A percentile compares a stretch with the other conserved stretches of the same genome.
phyloP scores from a whole-genome alignment of 2,113 vertebrate genomes.

The Oncorhynchus tshawytscha region DNA sequence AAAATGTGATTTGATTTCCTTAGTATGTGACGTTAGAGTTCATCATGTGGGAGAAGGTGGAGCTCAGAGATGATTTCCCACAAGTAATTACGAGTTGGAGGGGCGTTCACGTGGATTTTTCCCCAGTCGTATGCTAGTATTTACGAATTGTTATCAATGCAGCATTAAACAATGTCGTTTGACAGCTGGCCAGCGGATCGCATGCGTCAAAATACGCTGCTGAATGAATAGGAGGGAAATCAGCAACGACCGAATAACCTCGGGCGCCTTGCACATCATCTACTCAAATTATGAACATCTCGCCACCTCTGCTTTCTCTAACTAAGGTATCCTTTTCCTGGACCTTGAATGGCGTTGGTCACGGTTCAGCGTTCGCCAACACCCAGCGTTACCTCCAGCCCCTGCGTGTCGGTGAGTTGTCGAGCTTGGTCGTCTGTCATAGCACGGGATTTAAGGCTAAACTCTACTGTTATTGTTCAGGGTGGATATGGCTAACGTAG shows the following conservation, averaged over 20 bases:
- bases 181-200: slow-evolving; percentile 41
- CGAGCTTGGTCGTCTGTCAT: slow-evolving; percentile 14
- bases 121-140: too few relatives aligned
- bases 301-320: slow-evolving; percentile 44
- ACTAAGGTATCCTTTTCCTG: slow-evolving; percentile 48
- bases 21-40: too few relatives aligned
- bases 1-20: too few relatives aligned
- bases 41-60: too few relatives aligned
- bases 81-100: too few relatives aligned
- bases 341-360: slow-evolving; percentile 89
- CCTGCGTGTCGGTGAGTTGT: slow-evolving; percentile 88
- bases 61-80: too few relatives aligned
- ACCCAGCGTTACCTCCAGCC: slow-evolving; percentile 92
- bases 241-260: slow-evolving; percentile 42
- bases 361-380: slow-evolving; percentile 93
- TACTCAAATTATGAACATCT: slow-evolving; percentile 62
- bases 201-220: slow-evolving; percentile 52
- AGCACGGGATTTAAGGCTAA: slow-evolving; percentile 21
- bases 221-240: slow-evolving; percentile 9
- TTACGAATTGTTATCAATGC: too few relatives aligned
- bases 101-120: too few relatives aligned
- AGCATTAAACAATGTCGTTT: neutral
- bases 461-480: neutral
- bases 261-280: slow-evolving; percentile 29
- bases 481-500: slow-evolving; percentile 44